Evolutionary conservation across 2,888 invertebrate species (phyloP).

Genomic region (Athetis lepigone): DNA sequence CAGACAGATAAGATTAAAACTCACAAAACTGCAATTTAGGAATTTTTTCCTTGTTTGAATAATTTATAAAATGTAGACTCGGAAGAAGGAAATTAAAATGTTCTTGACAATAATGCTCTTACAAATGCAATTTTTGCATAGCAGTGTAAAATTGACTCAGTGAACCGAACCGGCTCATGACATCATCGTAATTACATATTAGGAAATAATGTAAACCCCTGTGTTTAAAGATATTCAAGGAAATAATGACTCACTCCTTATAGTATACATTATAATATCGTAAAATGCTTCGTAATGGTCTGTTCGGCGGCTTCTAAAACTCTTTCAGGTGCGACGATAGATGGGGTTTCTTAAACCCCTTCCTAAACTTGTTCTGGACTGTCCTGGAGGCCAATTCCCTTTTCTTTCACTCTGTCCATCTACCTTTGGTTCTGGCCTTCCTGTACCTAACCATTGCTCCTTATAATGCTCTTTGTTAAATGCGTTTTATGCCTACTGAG

Average conservation of each 20-base stretch:
- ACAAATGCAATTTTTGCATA: neutral
- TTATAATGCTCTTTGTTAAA: too few relatives aligned
- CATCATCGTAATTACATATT: slow-evolving; percentile 28
- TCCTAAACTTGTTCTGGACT: too few relatives aligned
- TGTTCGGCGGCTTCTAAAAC: too few relatives aligned
- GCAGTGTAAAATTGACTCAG: slow-evolving; percentile 23
- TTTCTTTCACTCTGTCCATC: too few relatives aligned
- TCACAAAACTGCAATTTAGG: neutral
- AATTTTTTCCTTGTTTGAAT: neutral
- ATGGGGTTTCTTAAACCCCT: neutral
- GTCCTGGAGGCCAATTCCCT: too few relatives aligned
- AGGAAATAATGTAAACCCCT: slow-evolving; percentile 11
- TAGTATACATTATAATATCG: slow-evolving; percentile 1
- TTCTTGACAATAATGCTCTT: slow-evolving; percentile 4
- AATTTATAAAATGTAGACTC: neutral
- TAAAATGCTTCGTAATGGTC: neutral
- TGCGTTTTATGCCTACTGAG: too few relatives aligned
- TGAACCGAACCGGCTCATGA: slow-evolving; percentile 28
- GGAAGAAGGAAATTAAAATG: neutral
- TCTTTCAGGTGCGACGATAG: neutral
- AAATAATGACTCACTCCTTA: slow-evolving; percentile 21
- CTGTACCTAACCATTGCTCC: too few relatives aligned
- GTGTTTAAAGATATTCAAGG: neutral
- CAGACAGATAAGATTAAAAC: slow-evolving; percentile 15
- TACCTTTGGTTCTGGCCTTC: too few relatives aligned